Base-by-base conservation (phyloP, 2,797 vertebrate genomes). In the Acanthurus tractus region DNA sequence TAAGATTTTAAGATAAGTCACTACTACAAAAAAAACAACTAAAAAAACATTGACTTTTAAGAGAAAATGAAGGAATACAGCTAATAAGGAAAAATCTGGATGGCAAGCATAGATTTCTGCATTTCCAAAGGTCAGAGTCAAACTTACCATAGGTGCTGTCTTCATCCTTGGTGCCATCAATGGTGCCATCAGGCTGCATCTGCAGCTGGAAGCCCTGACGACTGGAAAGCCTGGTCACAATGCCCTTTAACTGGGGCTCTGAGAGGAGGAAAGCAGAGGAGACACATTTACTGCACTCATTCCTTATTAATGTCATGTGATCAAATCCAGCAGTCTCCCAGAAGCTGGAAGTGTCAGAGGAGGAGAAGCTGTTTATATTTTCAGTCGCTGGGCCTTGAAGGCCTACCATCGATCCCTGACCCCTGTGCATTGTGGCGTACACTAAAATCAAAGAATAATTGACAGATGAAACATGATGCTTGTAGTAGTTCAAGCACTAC, bases 171-270 rank as follows among this genome's bases (percentile, higher is more conserved):
- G 98, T 99, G 81, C 98, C 98, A 87, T 99, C 96, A 49, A 99
- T 96, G 88, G 97, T 98, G 89, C 98, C 98, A 89, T 99, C 98
- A 72, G 97, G 96, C 93, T 99, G 97, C 89, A 99, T 94, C 93
- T 99, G 98, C 92, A 99, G 96, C 96, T 99, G 97, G 95, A 96
- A 99, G 75, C 98, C 98, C 95, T 99, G 98, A 65, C 98, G 95
- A 91, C 96, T 99, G 95, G 97, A 98, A 0, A 99, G 96, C 91
- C 97, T 98, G 88, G 98, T 99, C 90, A 99, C 96, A 89, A 99
- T 99, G 90, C 98, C 98, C 96, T 99, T 99, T 90, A 99, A 95
- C 95, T 99, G 98, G 94, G 98, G 98, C 95, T 99, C 98, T 99
- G 96, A 20, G 58, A 61, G 50, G 53, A 74, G 63, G 34, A 56